A percentile compares a stretch with the other conserved stretches of the same genome.
These are phyloP conservation scores for Allolobophora icterica DNA, from an alignment of 2,888 invertebrate genomes.

Conservation along the genomic window DNA sequence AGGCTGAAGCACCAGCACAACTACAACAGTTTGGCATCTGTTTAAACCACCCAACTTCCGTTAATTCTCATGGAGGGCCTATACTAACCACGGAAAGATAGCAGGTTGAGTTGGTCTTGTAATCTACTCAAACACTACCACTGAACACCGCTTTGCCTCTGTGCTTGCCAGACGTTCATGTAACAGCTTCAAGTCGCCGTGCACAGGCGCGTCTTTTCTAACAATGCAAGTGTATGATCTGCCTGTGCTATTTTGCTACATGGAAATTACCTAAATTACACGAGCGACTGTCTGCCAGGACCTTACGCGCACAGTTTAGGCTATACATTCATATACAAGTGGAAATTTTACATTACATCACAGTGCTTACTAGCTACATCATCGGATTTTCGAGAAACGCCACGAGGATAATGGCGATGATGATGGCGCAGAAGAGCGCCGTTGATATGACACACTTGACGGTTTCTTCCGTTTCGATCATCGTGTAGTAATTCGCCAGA, in stretches of 20 bases:
- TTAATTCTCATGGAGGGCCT: too few species aligned
- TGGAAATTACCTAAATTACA: background rate
- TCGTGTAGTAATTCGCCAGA: conserved; percentile 24
- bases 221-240: background rate
- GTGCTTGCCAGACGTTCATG: too few species aligned
- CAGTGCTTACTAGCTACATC: background rate
- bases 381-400: conserved; percentile 37
- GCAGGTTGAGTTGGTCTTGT: too few species aligned
- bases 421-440: conserved; percentile 32
- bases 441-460: conserved; percentile 39
- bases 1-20: too few species aligned
- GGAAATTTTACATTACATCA: conserved; percentile 50
- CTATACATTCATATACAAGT: background rate
- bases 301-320: background rate
- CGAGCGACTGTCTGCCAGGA: background rate
- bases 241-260: background rate
- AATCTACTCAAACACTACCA: too few species aligned
- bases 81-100: too few species aligned
- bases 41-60: too few species aligned
- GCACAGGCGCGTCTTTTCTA: background rate
- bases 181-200: too few species aligned
- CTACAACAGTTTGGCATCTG: too few species aligned
- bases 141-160: too few species aligned
- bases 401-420: conserved; percentile 33
- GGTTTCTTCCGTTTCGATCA: conserved; percentile 35